Evolutionary conservation across 2,113 vertebrate genomes (phyloP).

Genomic region (western clawed frog (Xenopus tropicalis)): DNA sequence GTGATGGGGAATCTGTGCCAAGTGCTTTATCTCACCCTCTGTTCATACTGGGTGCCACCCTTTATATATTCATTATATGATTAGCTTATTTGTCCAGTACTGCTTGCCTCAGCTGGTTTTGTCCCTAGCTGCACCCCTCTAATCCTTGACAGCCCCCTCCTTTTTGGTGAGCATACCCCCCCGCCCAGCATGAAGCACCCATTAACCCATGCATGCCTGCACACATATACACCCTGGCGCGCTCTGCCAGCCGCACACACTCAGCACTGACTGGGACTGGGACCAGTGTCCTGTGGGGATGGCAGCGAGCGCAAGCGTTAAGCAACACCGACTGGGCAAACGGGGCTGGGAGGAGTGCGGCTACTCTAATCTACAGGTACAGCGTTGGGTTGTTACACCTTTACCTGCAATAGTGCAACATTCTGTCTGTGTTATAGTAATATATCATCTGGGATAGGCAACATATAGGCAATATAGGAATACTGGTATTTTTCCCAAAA

Average conservation of each 20-base stretch:
- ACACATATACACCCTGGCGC: slow-evolving; percentile 30
- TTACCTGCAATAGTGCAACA: too few species aligned
- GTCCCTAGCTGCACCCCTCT: slow-evolving; percentile 36
- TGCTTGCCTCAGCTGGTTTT: slow-evolving; percentile 39
- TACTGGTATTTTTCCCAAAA: too few species aligned
- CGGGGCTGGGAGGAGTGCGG: slow-evolving; percentile 30
- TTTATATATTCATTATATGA: slow-evolving; percentile 3
- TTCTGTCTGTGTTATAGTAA: too few species aligned
- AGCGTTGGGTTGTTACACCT: too few species aligned
- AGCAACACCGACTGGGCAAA: slow-evolving; percentile 32
- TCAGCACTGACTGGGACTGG: slow-evolving; percentile 6
- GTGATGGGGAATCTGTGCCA: too few species aligned
- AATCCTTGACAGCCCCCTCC: slow-evolving; percentile 28
- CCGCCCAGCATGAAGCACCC: slow-evolving; percentile 30
- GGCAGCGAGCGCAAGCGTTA: slow-evolving; percentile 30
- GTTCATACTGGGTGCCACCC: too few species aligned
- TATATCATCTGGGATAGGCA: too few species aligned
- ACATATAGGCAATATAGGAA: too few species aligned
- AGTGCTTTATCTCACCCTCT: too few species aligned
- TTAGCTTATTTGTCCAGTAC: slow-evolving; percentile 35
- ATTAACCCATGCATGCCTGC: slow-evolving; percentile 41
- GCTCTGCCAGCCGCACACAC: slow-evolving; percentile 15
- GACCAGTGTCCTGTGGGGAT: slow-evolving; percentile 12
- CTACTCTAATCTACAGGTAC: slow-evolving; percentile 31
- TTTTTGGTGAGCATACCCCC: slow-evolving; percentile 4